Conservation (phyloP, 2,797 vertebrate species). For the Adelosebastes latens region DNA sequence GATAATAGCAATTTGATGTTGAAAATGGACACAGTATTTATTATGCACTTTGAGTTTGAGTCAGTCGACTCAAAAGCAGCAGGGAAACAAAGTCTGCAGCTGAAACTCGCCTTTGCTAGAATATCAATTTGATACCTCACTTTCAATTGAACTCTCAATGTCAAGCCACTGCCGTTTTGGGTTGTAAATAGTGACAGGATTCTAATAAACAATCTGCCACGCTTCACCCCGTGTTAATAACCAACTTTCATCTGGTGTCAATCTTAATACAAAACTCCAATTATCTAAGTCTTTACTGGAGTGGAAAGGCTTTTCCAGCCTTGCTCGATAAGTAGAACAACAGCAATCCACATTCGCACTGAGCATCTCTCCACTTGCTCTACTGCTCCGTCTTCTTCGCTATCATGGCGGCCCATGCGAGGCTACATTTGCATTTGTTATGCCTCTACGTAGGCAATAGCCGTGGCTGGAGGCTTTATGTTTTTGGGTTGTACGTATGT, state of each 20-base stretch:
- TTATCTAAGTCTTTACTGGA: constrained; percentile 81
- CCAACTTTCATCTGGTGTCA: constrained; percentile 83
- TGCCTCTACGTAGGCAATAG: too few relatives aligned
- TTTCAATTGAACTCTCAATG: constrained; percentile 80
- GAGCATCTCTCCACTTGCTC: constrained; percentile 30
- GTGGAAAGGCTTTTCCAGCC: constrained; percentile 79
- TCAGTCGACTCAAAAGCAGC: constrained; percentile 31
- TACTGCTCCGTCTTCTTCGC: neutral
- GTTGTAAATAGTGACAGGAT: constrained; percentile 83
- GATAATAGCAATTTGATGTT: constrained; percentile 38
- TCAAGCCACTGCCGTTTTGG: constrained; percentile 71
- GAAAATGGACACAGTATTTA: constrained; percentile 38
- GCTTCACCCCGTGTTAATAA: constrained; percentile 84
- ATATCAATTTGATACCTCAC: constrained; percentile 71
- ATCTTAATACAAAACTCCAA: constrained; percentile 84
- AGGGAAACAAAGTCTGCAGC: constrained; percentile 37
- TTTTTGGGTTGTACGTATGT: too few relatives aligned
- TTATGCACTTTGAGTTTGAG: constrained; percentile 1
- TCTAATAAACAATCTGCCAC: constrained; percentile 85
- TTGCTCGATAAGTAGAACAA: constrained; percentile 63
- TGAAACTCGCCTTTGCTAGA: constrained; percentile 57
- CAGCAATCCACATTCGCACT: constrained; percentile 46
- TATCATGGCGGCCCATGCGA: neutral
- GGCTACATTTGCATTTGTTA: neutral
- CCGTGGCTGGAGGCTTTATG: too few relatives aligned